Base-by-base conservation (phyloP, 2,888 invertebrate genomes). In the Copidosoma aretas region DNA sequence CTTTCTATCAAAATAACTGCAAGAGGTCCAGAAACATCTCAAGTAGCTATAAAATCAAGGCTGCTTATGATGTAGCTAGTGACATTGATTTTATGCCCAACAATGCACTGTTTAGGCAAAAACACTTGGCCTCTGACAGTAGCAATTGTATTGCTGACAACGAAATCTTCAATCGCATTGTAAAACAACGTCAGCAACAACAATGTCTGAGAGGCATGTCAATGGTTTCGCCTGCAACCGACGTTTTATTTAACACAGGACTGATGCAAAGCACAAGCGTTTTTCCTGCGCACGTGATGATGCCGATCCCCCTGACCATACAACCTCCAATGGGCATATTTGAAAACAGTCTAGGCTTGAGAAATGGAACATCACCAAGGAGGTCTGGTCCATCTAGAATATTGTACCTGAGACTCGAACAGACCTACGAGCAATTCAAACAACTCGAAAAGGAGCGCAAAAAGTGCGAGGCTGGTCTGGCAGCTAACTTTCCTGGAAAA, bases 341-440 rank as follows among this genome's bases (percentile, higher is more conserved):
- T 0, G 78, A 79, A 21, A 77, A 76, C 15, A 77, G 78, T 15
- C 61, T 81, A 21, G 77, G 76, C 15, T 64, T 81, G 4, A 75
- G 81, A 65, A 81, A 78, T 60, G 77, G 78, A 21, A 74, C 73
- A 10, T 70, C 79, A 22, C 77, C 77, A 54, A 85, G 86, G 68
- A 84, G 87, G 52, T 82, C 86, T 84, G 89, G 84, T 76, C 86
- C 86, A 3, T 88, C 89, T 0, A 86, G 87, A 41, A 89, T 91
- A 43, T 86, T 93, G 1, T 91, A 92, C 82, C 85, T 88, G 12
- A 87, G 90, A 0, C 85, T 93, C 8, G 93, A 93, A 79, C 90
- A 91, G 63, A 92, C 92, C 78, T 91, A 91, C 80, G 92, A 92
- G 71, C 93, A 93, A 75, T 93, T 93, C 85, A 89, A 91, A 60